Conservation (phyloP, 2,888 invertebrate species). For the Scaptomyza caliginosa region DNA sequence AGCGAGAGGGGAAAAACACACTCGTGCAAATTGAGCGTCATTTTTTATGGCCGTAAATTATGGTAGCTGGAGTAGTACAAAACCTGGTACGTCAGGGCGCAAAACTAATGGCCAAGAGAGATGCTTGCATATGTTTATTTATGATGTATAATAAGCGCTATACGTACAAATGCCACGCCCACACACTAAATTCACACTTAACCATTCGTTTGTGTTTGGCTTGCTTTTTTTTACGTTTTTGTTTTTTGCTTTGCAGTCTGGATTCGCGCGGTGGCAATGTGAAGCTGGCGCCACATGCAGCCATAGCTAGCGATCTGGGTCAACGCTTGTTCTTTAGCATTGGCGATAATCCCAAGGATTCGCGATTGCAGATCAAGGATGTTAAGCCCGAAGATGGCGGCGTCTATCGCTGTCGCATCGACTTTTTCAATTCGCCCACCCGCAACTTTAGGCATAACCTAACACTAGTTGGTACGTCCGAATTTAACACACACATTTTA, state of each 20-base stretch:
- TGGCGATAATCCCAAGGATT: constrained; percentile 89
- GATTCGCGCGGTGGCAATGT: constrained; percentile 91
- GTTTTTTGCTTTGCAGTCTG: constrained; percentile 85
- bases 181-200: constrained; percentile 55
- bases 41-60: constrained; percentile 76
- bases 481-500: no score
- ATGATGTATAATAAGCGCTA: constrained; percentile 73
- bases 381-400: constrained; percentile 91
- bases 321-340: constrained; percentile 90
- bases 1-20: constrained; percentile 1
- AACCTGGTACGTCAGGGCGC: constrained; percentile 35
- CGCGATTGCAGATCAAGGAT: constrained; percentile 89
- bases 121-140: constrained; percentile 76
- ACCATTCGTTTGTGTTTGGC: constrained; percentile 25
- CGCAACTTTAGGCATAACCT: constrained; percentile 93
- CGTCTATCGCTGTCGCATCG: constrained; percentile 93
- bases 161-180: constrained; percentile 50
- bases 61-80: constrained; percentile 47
- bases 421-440: constrained; percentile 94
- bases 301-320: constrained; percentile 91
- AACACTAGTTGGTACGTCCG: constrained; percentile 92
- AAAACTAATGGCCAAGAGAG: constrained; percentile 63
- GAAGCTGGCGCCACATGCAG: constrained; percentile 88
- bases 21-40: constrained; percentile 67
- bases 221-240: background rate